These are phyloP conservation scores for Anoplius nigerrimus DNA, from an alignment of 2,888 invertebrate genomes.

Conservation along the genomic window DNA sequence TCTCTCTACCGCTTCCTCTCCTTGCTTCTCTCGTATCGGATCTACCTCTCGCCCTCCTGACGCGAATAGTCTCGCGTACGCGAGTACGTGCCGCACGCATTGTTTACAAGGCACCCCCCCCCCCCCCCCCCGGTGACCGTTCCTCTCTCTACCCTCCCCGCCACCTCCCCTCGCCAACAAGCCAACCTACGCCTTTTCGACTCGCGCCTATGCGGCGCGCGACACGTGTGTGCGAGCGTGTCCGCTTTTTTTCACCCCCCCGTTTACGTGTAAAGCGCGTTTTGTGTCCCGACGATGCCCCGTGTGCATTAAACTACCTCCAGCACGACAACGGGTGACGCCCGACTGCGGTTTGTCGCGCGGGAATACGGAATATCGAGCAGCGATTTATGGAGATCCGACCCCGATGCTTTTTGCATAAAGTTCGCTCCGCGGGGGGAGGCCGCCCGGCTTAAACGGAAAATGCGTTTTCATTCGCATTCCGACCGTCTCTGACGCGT, in stretches of 20 bases:
- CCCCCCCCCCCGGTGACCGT: neutral
- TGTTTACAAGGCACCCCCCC: conserved; percentile 40
- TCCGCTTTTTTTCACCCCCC: neutral
- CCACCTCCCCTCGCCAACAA: no score
- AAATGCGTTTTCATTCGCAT: no score
- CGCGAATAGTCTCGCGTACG: no score
- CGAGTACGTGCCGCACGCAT: conserved; percentile 27
- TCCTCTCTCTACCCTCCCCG: neutral
- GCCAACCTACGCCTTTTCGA: no score
- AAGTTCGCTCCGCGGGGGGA: no score
- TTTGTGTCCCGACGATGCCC: neutral
- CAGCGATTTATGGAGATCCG: conserved; percentile 3
- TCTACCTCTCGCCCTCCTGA: no score
- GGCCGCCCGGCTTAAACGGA: no score
- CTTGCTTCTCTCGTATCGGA: conserved; percentile 6
- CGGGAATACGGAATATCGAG: conserved; percentile 4
- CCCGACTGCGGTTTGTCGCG: conserved; percentile 6
- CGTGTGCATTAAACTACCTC: conserved; percentile 1
- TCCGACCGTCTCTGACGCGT: no score
- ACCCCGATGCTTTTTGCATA: neutral
- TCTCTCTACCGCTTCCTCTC: neutral
- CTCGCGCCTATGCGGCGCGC: neutral
- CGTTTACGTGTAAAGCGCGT: conserved; percentile 6
- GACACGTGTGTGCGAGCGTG: conserved; percentile 2
- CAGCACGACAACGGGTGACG: conserved; percentile 1